Conservation (phyloP, 1,140 invertebrate species). For the Drosophila lacertosa region DNA sequence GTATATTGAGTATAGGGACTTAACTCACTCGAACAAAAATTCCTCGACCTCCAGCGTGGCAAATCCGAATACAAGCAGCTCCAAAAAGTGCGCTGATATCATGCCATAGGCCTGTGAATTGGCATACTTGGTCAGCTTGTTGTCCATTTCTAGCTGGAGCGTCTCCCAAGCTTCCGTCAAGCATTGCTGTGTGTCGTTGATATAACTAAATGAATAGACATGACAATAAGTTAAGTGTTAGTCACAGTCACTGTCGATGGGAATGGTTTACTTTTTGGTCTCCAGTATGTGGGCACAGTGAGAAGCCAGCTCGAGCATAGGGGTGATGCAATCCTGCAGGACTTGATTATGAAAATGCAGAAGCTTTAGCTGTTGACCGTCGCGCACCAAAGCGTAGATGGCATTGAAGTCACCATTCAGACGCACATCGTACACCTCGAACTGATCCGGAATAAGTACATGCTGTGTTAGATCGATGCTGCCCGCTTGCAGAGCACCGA, state of each 20-base stretch:
- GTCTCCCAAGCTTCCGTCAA: conserved; percentile 97
- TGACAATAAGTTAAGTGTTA: background rate
- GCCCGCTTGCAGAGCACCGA: conserved; percentile 93
- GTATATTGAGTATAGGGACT: background rate
- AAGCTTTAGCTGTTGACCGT: conserved; percentile 85
- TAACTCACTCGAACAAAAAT: conserved; percentile 78
- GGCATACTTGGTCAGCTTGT: conserved; percentile 95
- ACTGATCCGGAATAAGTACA: conserved; percentile 85
- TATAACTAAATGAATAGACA: conserved; percentile 84
- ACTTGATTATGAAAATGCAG: conserved; percentile 88
- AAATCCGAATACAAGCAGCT: conserved; percentile 93
- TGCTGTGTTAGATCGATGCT: conserved; percentile 87
- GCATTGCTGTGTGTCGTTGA: conserved; percentile 91
- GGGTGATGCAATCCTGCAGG: conserved; percentile 87
- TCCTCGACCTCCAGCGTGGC: conserved; percentile 91
- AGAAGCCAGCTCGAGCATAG: conserved; percentile 89
- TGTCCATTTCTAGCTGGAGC: conserved; percentile 96
- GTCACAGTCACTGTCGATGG: too few species aligned
- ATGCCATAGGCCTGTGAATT: conserved; percentile 90
- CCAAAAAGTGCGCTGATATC: conserved; percentile 95
- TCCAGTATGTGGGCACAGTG: conserved; percentile 89
- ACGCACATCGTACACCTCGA: conserved; percentile 86
- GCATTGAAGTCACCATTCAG: conserved; percentile 87
- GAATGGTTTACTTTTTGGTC: conserved; percentile 85
- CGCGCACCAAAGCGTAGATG: conserved; percentile 85